These are phyloP conservation scores for Phalloptychus januarius DNA, from an alignment of 2,797 vertebrate genomes.

Conservation along the genomic window DNA sequence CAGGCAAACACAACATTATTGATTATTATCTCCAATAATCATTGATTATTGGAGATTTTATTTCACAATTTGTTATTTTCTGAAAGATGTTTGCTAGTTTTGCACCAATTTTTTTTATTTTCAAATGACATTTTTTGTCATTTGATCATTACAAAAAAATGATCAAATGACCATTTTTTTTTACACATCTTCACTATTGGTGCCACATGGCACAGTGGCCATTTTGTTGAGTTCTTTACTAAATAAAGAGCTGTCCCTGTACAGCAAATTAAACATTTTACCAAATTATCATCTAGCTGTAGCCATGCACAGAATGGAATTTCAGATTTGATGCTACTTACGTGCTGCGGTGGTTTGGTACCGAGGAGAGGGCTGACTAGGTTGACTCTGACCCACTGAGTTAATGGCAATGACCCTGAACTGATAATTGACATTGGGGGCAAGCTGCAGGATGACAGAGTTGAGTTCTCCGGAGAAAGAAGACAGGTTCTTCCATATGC, in stretches of 20 bases:
- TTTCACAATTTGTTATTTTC: no score
- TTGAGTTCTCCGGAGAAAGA: conserved; percentile 87
- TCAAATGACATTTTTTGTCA: no score
- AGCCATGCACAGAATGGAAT: neutral
- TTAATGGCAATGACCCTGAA: conserved; percentile 96
- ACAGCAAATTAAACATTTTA: neutral
- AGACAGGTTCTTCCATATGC: conserved; percentile 90
- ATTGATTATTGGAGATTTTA: no score
- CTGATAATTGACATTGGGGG: conserved; percentile 93
- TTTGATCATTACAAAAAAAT: no score
- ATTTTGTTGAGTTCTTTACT: neutral
- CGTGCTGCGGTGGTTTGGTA: conserved; percentile 92
- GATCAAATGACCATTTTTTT: neutral
- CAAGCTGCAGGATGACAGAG: conserved; percentile 87
- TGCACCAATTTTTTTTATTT: no score
- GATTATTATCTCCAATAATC: no score
- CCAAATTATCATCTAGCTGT: neutral
- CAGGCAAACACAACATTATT: neutral
- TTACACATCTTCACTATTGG: neutral
- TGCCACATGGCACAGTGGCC: neutral
- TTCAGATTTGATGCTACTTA: conserved; percentile 69
- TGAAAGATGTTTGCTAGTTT: no score
- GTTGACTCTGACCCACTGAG: conserved; percentile 89
- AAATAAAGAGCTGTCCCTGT: neutral
- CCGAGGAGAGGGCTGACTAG: conserved; percentile 88